Evolutionary conservation across 1,140 invertebrate species (phyloP).

Genomic region (Latrodectus geometricus): DNA sequence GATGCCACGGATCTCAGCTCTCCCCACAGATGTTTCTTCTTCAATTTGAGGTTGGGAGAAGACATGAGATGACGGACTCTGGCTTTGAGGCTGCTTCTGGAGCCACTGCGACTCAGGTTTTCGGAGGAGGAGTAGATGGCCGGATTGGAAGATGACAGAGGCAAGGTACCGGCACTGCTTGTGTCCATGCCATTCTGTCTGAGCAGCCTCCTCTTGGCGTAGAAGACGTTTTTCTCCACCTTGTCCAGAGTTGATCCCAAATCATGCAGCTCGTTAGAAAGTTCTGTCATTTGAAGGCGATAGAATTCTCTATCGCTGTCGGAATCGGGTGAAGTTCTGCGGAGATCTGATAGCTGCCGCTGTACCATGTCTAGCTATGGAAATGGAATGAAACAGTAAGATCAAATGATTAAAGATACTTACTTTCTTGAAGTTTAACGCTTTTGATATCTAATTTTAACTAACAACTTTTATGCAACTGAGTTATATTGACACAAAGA

Average conservation of each 20-base stretch:
- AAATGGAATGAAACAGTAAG: not conserved
- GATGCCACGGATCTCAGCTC: slow-evolving; percentile 45
- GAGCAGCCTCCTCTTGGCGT: slow-evolving; percentile 2
- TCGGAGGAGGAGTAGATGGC: slow-evolving; percentile 6
- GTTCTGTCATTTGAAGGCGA: slow-evolving; percentile 10
- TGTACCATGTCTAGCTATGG: slow-evolving; percentile 45
- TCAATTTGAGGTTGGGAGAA: not conserved
- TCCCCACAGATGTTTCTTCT: slow-evolving; percentile 23
- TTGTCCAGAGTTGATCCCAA: slow-evolving; percentile 10
- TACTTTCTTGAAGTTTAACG: too few relatives aligned
- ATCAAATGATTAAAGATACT: too few relatives aligned
- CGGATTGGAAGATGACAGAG: slow-evolving; percentile 26
- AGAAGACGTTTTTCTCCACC: slow-evolving; percentile 20
- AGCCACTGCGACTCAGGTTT: not conserved
- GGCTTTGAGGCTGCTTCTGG: slow-evolving; percentile 10
- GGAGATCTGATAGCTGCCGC: slow-evolving; percentile 9
- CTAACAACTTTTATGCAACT: not conserved
- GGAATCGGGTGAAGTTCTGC: not conserved
- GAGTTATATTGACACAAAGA: not conserved
- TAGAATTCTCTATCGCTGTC: slow-evolving; percentile 36
- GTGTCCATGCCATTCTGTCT: slow-evolving; percentile 16
- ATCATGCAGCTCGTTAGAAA: slow-evolving; percentile 34
- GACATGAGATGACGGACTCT: slow-evolving; percentile 7
- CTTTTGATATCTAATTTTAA: not conserved
- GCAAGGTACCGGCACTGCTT: not conserved